Conservation (phyloP, 2,113 vertebrate species). For the Sphaerodactylus townsendi region DNA sequence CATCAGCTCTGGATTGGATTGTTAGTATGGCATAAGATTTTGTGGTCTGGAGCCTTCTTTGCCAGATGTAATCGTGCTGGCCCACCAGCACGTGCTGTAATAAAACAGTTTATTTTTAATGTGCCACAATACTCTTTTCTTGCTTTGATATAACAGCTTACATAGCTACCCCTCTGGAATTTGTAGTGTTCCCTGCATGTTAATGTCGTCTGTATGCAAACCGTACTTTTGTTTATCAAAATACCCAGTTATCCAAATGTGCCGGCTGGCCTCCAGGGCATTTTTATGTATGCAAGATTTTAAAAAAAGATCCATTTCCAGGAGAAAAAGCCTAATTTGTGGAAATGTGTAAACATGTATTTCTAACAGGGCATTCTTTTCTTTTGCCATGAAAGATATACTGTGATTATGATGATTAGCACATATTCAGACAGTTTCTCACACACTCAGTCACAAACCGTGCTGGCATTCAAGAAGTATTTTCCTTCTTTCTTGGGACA, state of each 20-base stretch:
- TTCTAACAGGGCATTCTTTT: background rate
- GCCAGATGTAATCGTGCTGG: too few relatives aligned
- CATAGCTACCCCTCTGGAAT: too few relatives aligned
- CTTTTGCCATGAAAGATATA: background rate
- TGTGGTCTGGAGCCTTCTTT: too few relatives aligned
- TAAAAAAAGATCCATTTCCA: background rate
- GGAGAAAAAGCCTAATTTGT: constrained; percentile 1
- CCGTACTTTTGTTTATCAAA: background rate
- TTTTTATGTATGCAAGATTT: background rate
- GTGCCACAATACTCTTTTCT: too few relatives aligned
- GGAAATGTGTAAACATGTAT: constrained; percentile 1
- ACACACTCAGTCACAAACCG: background rate
- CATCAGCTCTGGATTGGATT: too few relatives aligned
- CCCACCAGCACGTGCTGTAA: too few relatives aligned
- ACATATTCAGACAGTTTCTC: background rate
- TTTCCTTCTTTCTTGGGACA: background rate
- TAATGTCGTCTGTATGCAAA: background rate
- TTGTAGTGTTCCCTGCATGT: background rate
- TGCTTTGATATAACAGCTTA: too few relatives aligned
- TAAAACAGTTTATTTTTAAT: too few relatives aligned
- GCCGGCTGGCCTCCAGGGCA: background rate
- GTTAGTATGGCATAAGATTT: too few relatives aligned
- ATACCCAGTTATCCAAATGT: constrained; percentile 15
- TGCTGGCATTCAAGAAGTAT: background rate
- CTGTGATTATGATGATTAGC: background rate